Conservation (phyloP, 2,113 vertebrate genomes). For the Protobothrops mucrosquamatus region DNA sequence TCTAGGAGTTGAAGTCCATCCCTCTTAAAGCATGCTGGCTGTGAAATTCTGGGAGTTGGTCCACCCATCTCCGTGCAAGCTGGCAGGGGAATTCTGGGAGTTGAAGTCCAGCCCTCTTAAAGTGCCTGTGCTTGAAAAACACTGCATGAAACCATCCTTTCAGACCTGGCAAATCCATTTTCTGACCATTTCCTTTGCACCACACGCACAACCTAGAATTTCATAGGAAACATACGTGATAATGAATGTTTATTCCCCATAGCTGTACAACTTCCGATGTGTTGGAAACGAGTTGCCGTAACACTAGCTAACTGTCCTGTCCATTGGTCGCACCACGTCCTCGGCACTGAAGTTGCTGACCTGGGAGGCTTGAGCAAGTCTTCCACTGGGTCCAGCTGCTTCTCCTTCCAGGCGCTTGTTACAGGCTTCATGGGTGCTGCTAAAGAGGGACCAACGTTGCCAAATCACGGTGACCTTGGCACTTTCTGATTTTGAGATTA, state of each 20-base stretch:
- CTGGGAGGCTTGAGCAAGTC: rapidly evolving
- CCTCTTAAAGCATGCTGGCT: too few species aligned
- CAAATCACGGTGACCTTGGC: conserved; percentile 54
- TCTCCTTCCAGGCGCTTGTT: background rate
- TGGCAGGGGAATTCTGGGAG: background rate
- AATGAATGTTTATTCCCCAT: conserved; percentile 29
- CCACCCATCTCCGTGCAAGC: background rate
- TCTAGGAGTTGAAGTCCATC: too few species aligned
- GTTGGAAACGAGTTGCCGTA: background rate
- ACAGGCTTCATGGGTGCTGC: conserved; percentile 11
- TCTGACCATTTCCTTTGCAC: background rate
- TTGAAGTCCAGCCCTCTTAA: rapidly evolving
- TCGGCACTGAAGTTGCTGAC: rapidly evolving
- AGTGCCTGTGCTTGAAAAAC: background rate
- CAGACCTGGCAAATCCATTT: background rate
- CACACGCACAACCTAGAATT: too few species aligned
- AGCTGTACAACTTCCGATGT: background rate
- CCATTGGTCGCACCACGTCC: background rate
- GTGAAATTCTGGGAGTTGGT: background rate
- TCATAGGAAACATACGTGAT: background rate
- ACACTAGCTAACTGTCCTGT: conserved; percentile 32
- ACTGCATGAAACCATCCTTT: background rate
- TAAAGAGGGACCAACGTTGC: conserved; percentile 53
- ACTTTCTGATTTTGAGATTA: background rate
- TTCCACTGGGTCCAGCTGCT: background rate